Conservation (phyloP, 37 sponge, comb jelly and placozoan species). For the Axinella damicornis region DNA sequence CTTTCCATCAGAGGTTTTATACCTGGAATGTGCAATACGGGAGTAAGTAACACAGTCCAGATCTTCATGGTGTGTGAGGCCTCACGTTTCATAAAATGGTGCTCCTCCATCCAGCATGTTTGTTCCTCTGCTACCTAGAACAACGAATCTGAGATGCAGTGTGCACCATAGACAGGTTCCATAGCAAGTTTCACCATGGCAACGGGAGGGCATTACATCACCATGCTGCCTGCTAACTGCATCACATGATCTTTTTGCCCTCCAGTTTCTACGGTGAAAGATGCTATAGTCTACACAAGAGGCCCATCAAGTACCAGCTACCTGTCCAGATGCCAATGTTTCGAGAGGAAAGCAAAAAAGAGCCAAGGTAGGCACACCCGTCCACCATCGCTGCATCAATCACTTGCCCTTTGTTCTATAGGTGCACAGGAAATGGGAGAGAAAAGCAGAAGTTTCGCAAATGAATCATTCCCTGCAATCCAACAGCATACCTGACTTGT, state of each 20-base stretch:
- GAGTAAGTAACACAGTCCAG: background rate
- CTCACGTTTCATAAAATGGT: conserved; percentile 92
- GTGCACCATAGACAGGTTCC: no score
- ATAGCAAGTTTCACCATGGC: no score
- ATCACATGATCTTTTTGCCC: no score
- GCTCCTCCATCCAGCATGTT: conserved; percentile 93
- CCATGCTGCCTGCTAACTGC: no score
- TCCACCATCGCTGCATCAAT: conserved; percentile 94
- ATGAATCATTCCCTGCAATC: no score
- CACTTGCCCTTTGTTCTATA: conserved; percentile 89
- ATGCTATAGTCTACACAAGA: no score
- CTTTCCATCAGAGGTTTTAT: conserved; percentile 90
- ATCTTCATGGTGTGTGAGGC: background rate
- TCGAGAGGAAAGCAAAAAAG: conserved; percentile 76
- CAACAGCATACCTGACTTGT: no score
- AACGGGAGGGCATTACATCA: no score
- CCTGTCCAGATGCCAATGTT: conserved; percentile 73
- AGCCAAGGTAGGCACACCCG: conserved; percentile 88
- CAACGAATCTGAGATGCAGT: background rate
- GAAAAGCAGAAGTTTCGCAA: background rate
- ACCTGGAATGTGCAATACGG: conserved; percentile 63
- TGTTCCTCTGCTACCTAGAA: conserved; percentile 73
- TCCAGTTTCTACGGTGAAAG: no score
- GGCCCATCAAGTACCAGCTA: no score
- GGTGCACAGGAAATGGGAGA: background rate